Evolutionary conservation across 2,797 vertebrate species (phyloP).

Genomic region (Xenops minutus): DNA sequence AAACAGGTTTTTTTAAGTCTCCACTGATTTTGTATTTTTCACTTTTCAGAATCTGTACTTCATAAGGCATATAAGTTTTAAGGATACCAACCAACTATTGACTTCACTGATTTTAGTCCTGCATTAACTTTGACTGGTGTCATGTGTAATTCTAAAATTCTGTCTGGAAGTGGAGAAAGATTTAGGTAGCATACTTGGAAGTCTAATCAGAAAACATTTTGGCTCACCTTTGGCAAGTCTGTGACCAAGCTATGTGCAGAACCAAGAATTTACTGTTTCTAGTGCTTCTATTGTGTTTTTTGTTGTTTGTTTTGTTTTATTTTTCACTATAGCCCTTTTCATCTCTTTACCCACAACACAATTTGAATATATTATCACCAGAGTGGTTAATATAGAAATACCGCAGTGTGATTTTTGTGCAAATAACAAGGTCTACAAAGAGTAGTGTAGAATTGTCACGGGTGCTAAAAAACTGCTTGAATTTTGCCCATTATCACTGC

Average conservation of each 20-base stretch:
- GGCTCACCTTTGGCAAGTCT: neutral
- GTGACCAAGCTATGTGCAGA: neutral
- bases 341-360: neutral
- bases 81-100: neutral
- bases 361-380: neutral
- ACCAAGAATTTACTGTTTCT: neutral
- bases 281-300: neutral
- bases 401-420: neutral
- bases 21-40: neutral
- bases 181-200: neutral
- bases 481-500: no score
- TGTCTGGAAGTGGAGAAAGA: neutral
- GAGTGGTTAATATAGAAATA: neutral
- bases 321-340: neutral
- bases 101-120: neutral
- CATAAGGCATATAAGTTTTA: neutral
- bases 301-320: no score
- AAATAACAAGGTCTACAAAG: neutral
- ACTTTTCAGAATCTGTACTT: neutral
- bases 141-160: neutral
- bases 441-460: neutral
- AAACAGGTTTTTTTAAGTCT: neutral
- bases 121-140: neutral
- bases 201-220: neutral
- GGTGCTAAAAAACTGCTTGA: no score